Base-by-base conservation (phyloP, 2,113 vertebrate genomes). In the Phaetusa simplex region DNA sequence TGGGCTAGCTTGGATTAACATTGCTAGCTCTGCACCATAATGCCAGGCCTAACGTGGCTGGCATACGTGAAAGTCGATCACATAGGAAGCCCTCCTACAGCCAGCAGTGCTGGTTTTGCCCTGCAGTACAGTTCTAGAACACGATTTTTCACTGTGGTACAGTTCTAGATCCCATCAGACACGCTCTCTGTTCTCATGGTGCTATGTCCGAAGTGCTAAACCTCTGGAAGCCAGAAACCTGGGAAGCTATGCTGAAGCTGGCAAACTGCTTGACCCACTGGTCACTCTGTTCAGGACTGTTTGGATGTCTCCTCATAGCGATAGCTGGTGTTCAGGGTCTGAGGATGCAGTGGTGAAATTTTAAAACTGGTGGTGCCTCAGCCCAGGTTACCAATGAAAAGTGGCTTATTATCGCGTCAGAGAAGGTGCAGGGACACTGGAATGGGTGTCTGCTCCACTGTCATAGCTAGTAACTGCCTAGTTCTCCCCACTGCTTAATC, bases 1-100 rank as follows among this genome's bases (percentile, higher is more conserved):
- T 53, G 61, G 38, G 16, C 45, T 16, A 8, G 12, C 7, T 34
- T 6, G 23, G 18, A 7, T 53, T 47, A 16, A 12, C 20, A 9
- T 8, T 50, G 16, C 36, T 38, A n/a, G 56, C 13, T 42, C 40
- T 59, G 15, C 18, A 1, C 12, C 19, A 1, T 38, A 49, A 26
- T 0, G 2, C 32, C 16, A 36, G 59, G 42, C 23, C 59, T 43
- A 7, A 34, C 3, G 1, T 3, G 20, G 27, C 47, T 45, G 32
- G 23, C 14, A 2, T 21, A 8, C 0, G 1, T 9, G 34, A 66
- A 29, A 29, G 22, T 27, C 38, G 66, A n/a, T 43, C 27, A 1
- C 7, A 2, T 13, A 42, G 50, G 9, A 45, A 78, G 58, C 12
- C 58, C 30, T 50, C 53, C 65, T 55, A 2, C 26, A 72, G 71